phyloP scores from a whole-genome alignment of 2,888 invertebrate genomes.

The Hydriomena furcata region DNA sequence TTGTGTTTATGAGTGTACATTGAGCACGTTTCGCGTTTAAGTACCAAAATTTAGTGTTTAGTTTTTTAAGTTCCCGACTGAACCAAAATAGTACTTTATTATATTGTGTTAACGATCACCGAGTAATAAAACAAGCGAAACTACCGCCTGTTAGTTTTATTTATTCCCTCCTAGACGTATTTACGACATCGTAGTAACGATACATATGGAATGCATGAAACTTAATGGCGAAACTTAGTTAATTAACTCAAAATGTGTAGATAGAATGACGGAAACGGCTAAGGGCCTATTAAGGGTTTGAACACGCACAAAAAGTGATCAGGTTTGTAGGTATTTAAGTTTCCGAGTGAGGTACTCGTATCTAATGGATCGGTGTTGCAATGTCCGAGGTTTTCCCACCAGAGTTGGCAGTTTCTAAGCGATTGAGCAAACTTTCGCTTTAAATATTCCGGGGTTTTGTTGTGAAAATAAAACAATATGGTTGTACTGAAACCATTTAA shows the following conservation, averaged over 20 bases:
- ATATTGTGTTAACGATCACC: conserved; percentile 75
- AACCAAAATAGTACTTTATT: conserved; percentile 78
- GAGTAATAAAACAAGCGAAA: conserved; percentile 69
- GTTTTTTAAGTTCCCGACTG: conserved; percentile 82
- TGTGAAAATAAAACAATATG: conserved; percentile 6
- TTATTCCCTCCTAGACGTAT: conserved; percentile 31
- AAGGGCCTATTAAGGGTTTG: conserved; percentile 54
- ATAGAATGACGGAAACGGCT: conserved; percentile 56
- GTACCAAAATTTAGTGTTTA: conserved; percentile 78
- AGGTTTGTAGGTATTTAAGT: conserved; percentile 29
- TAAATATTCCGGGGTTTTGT: conserved; percentile 3
- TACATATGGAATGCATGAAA: conserved; percentile 43
- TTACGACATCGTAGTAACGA: conserved; percentile 31
- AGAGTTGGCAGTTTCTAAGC: conserved; percentile 3
- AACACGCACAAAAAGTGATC: conserved; percentile 46
- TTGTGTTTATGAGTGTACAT: conserved; percentile 41
- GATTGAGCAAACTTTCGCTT: conserved; percentile 8
- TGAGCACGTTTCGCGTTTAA: conserved; percentile 53
- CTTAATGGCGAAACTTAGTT: conserved; percentile 45
- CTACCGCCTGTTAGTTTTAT: conserved; percentile 39
- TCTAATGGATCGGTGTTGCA: conserved; percentile 19
- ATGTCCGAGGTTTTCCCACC: conserved; percentile 12
- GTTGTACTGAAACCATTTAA: not conserved
- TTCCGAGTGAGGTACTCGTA: conserved; percentile 38
- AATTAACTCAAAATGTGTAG: conserved; percentile 56